Evolutionary conservation across 2,113 vertebrate species (phyloP).

Genomic region (Cyprinus carpio): DNA sequence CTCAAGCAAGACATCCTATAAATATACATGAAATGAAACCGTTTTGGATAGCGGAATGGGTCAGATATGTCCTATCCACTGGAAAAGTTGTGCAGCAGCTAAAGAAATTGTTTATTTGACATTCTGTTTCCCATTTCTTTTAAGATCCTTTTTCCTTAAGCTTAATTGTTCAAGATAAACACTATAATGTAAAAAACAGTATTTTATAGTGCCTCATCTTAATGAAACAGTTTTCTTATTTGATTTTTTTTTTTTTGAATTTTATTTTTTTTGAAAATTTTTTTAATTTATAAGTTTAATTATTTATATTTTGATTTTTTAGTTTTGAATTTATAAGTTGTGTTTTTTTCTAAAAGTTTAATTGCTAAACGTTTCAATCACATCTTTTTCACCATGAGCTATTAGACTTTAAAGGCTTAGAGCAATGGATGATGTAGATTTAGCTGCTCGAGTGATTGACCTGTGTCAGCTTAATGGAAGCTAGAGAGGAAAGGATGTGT

Average conservation of each 20-base stretch:
- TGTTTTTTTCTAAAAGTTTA: background rate
- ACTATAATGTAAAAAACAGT: background rate
- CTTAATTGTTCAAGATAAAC: background rate
- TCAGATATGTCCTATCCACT: background rate
- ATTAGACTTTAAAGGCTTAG: constrained; percentile 10
- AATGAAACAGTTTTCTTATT: background rate
- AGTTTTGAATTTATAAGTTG: too few relatives aligned
- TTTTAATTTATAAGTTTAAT: too few relatives aligned
- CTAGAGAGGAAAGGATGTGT: constrained; percentile 12
- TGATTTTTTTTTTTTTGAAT: too few relatives aligned
- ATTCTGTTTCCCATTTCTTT: background rate
- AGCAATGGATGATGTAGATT: constrained; percentile 26
- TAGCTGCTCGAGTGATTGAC: constrained; percentile 19
- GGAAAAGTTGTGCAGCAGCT: background rate
- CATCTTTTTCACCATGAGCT: background rate
- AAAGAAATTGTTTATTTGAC: background rate
- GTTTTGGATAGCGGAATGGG: constrained; percentile 3
- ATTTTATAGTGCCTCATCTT: background rate
- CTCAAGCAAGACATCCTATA: constrained; percentile 24
- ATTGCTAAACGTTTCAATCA: background rate
- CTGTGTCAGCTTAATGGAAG: constrained; percentile 34
- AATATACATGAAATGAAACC: constrained; percentile 32
- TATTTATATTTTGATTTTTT: too few relatives aligned
- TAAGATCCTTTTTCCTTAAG: background rate
- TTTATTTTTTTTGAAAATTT: too few relatives aligned